Base-by-base conservation (phyloP, 2,797 vertebrate species). In the Enteromius anoplus region DNA sequence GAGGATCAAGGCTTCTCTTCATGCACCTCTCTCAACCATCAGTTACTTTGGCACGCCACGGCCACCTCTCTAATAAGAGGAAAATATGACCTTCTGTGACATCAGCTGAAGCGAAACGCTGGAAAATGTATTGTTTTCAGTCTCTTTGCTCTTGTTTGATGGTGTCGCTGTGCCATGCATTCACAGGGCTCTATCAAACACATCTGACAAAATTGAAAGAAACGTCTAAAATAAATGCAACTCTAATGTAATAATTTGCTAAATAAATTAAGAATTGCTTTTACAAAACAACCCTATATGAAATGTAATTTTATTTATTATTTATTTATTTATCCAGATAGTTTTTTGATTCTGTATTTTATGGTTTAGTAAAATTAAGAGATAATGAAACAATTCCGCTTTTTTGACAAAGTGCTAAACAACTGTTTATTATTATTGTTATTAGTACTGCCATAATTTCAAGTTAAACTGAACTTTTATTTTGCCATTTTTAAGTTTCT, bases 11-110 rank as follows among this genome's bases (percentile, higher is more conserved):
- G 84, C 80, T 85, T 79, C 78, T 88, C 75, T 55, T 10, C 45
- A 79, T 70, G 86, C 84, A 60, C 83, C 69, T 84, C 79, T 84
- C 87, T 89, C 84, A 76, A 78, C 45, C 73, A 55, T 72, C 84
- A 83, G 66, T 89, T 87, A 66, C 79, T 85, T 80, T 70, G 82
- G 80, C 90, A 87, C 84, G 84, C 81, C 62, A 80, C 83, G 91
- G 87, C 84, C 88, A 75, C 68, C 45, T 71, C 84, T 65, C 49
- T 83, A 88, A 84, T 84, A 82, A 58, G 76, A 85, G 81, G 70
- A 51, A 65, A 85, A 62, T 42, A 85, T 85, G 85, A 88, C 78
- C 79, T 83, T 84, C 70, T 75, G 34, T 70, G 64, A 34, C 40
- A 64, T 75, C 84, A 76, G 66, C 75, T 83, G 64, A 69, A 45